Evolutionary conservation across 2,888 invertebrate species (phyloP), one percentile per base, ranked within the genome.

Genomic region (Stenichneumon culpator): DNA sequence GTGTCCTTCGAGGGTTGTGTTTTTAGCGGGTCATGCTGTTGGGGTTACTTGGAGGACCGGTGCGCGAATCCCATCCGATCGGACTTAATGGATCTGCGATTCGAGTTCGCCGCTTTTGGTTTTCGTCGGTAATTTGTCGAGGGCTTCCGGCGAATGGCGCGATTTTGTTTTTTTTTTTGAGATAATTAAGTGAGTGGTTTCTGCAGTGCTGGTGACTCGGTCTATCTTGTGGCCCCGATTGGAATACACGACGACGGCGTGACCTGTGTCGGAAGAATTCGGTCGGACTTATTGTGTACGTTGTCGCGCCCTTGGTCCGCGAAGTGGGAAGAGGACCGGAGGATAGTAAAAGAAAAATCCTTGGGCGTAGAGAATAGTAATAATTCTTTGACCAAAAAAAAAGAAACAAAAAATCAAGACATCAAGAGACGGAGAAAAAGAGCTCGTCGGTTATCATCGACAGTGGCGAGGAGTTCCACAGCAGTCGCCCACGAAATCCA

Each of bases 81-180:
- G 80, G 39, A 74, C 80, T 68, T 67, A 74, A 81, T 68, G 80
- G 57, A 36, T 57, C 72, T 7, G 70, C 19, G n/a, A 52, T 52
- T n/a, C 5, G 52, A 52, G 39, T 39, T 39, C 2, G 11, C 9
- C 4, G 9, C 11, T 39, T 50, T 50, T n/a, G 14, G 50, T n/a
- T n/a, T 3, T 50, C 50, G n/a, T 50, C 16, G 52, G 19, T 14
- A 14, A 44, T 44, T 52, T 6, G 5, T 52, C 52, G 6, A n/a
- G 52, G 0, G 52, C 19, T 19, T 19, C 52, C n/a, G 52, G 19
- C 14, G 14, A 14, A 44, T 3, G 11, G 11, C 44, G 14, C 3
- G 0, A 44, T 3, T 14, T 44, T n/a, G n/a, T n/a, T 44, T 14
- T 44, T 52, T n/a, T 52, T 19, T 19, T 52, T 52, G 22, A 25